Conservation (phyloP, 2,888 invertebrate genomes). For the Sinopyrophorus schimmeli region DNA sequence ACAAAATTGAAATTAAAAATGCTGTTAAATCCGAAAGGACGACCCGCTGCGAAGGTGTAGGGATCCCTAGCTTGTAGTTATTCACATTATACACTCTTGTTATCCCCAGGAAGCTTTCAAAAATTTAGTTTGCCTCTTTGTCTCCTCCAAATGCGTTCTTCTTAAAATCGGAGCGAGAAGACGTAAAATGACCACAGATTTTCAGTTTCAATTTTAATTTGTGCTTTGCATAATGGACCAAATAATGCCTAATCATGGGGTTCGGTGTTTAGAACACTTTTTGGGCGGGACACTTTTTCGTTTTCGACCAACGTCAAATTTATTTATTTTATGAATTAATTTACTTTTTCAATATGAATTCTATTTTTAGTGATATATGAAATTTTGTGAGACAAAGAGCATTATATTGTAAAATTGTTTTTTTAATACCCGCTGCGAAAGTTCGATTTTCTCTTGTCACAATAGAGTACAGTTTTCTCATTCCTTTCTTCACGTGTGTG, state of each 20-base stretch:
- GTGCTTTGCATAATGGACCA: slow-evolving; percentile 32
- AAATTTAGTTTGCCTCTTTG: slow-evolving; percentile 19
- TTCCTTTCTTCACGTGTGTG: no score
- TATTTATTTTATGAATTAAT: no score
- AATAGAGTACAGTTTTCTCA: no score
- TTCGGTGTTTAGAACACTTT: slow-evolving; percentile 4
- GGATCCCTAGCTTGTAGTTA: slow-evolving; percentile 29
- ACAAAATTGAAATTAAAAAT: slow-evolving; percentile 31
- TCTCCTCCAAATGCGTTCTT: slow-evolving; percentile 10
- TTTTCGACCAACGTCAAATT: no score
- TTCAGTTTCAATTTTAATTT: slow-evolving; percentile 30
- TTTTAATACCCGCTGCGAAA: no score
- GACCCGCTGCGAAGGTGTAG: slow-evolving; percentile 35
- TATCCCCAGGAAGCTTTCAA: slow-evolving; percentile 29
- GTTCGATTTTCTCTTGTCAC: no score
- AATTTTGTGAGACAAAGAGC: no score
- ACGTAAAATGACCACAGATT: slow-evolving; percentile 3
- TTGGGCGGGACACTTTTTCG: slow-evolving; percentile 12
- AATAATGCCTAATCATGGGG: slow-evolving; percentile 33
- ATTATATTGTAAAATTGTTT: no score
- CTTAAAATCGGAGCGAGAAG: background rate
- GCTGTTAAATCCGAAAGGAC: slow-evolving; percentile 29
- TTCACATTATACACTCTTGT: slow-evolving; percentile 29
- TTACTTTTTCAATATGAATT: no score
- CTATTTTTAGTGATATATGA: no score